Percentiles rank a stretch among this genome's conserved stretches.
Conservation (phyloP, 2,113 vertebrate species). For the Rhinoderma darwinii region DNA sequence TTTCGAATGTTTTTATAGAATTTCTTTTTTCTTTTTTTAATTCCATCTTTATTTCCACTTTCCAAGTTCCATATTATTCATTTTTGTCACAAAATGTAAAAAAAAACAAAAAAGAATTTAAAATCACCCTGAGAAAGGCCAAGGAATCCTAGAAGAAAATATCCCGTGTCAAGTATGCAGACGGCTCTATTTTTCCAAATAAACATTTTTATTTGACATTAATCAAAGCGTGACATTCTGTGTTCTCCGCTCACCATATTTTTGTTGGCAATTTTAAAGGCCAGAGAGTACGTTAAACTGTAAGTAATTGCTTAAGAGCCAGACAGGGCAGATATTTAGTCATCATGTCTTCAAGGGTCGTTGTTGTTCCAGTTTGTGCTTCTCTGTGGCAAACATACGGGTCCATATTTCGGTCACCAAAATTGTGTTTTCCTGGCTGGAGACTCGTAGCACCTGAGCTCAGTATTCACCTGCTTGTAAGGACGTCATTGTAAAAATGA, state of each 20-base stretch:
- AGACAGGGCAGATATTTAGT: constrained; percentile 27
- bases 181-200: constrained; percentile 16
- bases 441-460: neutral
- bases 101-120: neutral
- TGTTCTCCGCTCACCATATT: neutral
- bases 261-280: constrained; percentile 38
- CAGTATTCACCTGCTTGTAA: neutral
- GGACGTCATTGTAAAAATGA: neutral
- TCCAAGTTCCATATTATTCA: neutral
- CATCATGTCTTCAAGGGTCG: neutral
- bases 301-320: constrained; percentile 16
- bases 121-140: constrained; percentile 8
- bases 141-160: constrained; percentile 10
- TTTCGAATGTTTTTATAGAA: no score
- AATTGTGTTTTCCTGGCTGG: neutral
- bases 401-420: neutral
- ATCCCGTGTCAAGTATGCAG: neutral
- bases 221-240: constrained; percentile 30
- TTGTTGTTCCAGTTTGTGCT: neutral
- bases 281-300: neutral
- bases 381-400: neutral
- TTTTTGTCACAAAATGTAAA: neutral
- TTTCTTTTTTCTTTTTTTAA: no score
- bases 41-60: neutral
- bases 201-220: constrained; percentile 38